Evolutionary conservation across 2,113 vertebrate genomes (phyloP).

Genomic region (Aptenodytes forsteri): DNA sequence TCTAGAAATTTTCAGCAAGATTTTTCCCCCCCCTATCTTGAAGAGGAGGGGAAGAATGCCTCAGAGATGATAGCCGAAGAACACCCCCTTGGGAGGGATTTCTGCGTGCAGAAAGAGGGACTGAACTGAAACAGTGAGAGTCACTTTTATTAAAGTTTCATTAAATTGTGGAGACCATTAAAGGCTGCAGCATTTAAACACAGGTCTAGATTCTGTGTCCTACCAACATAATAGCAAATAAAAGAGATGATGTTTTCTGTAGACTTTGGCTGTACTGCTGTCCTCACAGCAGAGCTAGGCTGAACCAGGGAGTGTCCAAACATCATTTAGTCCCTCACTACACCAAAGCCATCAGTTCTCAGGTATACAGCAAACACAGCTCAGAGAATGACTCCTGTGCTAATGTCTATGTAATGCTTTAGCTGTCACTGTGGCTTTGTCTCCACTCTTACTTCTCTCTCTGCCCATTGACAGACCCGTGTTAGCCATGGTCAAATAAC

Average conservation of each 20-base stretch:
- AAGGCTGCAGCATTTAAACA: not conserved
- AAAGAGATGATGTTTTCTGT: not conserved
- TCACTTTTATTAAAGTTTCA: not conserved
- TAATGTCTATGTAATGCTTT: not conserved
- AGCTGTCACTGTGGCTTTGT: not conserved
- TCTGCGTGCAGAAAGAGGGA: not conserved
- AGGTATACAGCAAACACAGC: not conserved
- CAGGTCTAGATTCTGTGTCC: not conserved
- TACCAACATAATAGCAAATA: not conserved
- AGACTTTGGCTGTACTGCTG: not conserved
- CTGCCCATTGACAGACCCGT: not conserved
- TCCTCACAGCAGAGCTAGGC: not conserved
- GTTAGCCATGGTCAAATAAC: not conserved
- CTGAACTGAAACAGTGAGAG: not conserved
- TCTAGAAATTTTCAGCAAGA: conserved; percentile 60
- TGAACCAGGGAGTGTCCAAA: not conserved
- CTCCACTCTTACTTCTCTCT: not conserved
- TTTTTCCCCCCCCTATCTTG: not conserved
- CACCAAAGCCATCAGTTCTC: not conserved
- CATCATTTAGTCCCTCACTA: not conserved
- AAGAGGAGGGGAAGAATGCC: not conserved
- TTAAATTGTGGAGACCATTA: not conserved
- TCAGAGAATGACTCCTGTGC: not conserved
- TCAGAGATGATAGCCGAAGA: not conserved
- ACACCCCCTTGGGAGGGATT: not conserved